phyloP scores from a whole-genome alignment of 2,113 vertebrate species.

The Scartelaos histophorus region DNA sequence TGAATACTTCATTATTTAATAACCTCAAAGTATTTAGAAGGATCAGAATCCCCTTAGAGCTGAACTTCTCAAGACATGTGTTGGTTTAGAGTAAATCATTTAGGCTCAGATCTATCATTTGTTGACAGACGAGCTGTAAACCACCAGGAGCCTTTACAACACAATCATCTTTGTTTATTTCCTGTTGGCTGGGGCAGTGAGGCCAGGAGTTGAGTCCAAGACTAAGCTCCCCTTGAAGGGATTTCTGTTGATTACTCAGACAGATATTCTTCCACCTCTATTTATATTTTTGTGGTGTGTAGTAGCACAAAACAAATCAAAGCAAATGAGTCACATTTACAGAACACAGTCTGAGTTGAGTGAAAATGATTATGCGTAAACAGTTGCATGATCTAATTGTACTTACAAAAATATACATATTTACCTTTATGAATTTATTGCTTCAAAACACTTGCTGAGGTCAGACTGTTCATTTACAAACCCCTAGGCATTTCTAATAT shows the following conservation, averaged over 20 bases:
- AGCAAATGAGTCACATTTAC: slow-evolving; percentile 12
- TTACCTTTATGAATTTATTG: too few species aligned
- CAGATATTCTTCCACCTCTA: slow-evolving; percentile 18
- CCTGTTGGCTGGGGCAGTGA: slow-evolving; percentile 23
- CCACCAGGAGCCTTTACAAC: background rate
- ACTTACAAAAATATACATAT: background rate
- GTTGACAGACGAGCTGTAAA: slow-evolving; percentile 6
- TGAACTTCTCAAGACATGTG: background rate
- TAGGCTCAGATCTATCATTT: background rate
- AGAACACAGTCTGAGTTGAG: background rate
- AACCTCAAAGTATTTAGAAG: background rate
- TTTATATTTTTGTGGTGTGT: slow-evolving; percentile 23
- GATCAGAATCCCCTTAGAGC: background rate
- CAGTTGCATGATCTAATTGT: background rate
- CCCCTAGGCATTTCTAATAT: too few species aligned
- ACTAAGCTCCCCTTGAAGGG: slow-evolving; percentile 23
- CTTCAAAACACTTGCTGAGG: too few species aligned
- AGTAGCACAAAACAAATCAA: slow-evolving; percentile 17
- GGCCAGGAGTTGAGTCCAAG: slow-evolving; percentile 23
- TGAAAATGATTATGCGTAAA: background rate
- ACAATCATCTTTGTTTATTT: slow-evolving; percentile 18
- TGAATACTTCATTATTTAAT: slow-evolving; percentile 27
- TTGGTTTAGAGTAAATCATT: slow-evolving; percentile 6
- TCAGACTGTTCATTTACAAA: too few species aligned
- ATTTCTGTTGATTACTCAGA: slow-evolving; percentile 33